phyloP scores from a whole-genome alignment of 2,113 vertebrate species.

The Aleadryas rufinucha region DNA sequence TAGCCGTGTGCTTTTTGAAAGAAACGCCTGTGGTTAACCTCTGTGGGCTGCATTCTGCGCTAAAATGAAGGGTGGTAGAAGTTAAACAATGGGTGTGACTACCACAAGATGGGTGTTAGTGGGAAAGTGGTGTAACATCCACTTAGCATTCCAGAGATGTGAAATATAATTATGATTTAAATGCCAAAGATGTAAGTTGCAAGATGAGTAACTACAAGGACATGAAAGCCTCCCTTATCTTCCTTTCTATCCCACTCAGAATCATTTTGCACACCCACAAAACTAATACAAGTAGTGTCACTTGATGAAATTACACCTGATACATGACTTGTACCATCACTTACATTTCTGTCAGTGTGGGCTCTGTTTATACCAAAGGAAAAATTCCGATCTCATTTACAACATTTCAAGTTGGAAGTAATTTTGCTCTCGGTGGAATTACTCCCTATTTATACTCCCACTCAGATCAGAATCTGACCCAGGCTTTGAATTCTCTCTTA shows the following conservation, averaged over 20 bases:
- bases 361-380: not conserved
- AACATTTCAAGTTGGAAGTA: not conserved
- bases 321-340: slow-evolving; percentile 5
- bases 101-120: slow-evolving; percentile 26
- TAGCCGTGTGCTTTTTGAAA: not conserved
- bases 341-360: not conserved
- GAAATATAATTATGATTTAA: slow-evolving; percentile 45
- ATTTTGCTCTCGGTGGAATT: not conserved
- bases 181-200: slow-evolving; percentile 39
- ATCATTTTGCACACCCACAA: slow-evolving; percentile 50
- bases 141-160: slow-evolving; percentile 49
- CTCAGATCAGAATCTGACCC: not conserved
- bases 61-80: slow-evolving; percentile 8
- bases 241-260: slow-evolving; percentile 32
- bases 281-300: slow-evolving; percentile 31
- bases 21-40: slow-evolving; percentile 15
- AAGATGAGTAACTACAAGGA: slow-evolving; percentile 43
- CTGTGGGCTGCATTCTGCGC: not conserved
- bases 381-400: not conserved
- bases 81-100: slow-evolving; percentile 54
- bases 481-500: not conserved
- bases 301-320: slow-evolving; percentile 22
- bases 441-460: not conserved
- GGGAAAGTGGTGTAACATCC: slow-evolving; percentile 55
- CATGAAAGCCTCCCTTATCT: slow-evolving; percentile 35